These are phyloP conservation scores for Nipponia nippon DNA, from an alignment of 2,113 vertebrate genomes.

Conservation along the genomic window DNA sequence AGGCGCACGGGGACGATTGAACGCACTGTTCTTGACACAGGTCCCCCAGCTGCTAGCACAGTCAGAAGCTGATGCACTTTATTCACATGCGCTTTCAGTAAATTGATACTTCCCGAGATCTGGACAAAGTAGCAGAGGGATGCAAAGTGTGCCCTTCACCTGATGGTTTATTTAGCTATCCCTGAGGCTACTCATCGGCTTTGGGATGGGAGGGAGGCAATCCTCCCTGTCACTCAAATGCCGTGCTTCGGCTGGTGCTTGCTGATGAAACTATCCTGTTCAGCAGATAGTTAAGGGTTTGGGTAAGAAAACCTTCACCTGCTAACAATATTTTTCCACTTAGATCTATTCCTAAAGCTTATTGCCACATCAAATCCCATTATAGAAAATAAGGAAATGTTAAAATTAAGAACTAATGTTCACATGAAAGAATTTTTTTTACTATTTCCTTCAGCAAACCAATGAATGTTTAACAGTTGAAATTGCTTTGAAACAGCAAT, in stretches of 20 bases:
- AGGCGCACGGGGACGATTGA: accelerated
- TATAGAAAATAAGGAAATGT: constrained; percentile 73
- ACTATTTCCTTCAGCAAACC: constrained; percentile 68
- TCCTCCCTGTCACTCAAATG: neutral
- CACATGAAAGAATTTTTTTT: constrained; percentile 67
- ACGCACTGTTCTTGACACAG: accelerated
- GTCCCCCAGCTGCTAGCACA: neutral
- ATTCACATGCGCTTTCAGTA: neutral
- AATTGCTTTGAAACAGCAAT: constrained; percentile 71
- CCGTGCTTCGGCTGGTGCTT: accelerated
- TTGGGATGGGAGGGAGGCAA: neutral
- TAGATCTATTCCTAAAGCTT: constrained; percentile 57
- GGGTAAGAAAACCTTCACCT: constrained; percentile 49
- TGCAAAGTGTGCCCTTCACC: neutral
- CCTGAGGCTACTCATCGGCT: neutral
- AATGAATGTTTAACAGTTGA: constrained; percentile 69
- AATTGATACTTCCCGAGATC: neutral
- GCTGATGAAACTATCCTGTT: neutral
- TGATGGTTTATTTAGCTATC: neutral
- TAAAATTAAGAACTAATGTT: constrained; percentile 75
- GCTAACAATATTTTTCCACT: constrained; percentile 64
- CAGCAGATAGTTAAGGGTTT: neutral
- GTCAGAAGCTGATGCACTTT: accelerated
- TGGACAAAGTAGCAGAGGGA: neutral
- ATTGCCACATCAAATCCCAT: constrained; percentile 67